Evolutionary conservation across 2,113 vertebrate genomes (phyloP).

Genomic region (Empidonax traillii): DNA sequence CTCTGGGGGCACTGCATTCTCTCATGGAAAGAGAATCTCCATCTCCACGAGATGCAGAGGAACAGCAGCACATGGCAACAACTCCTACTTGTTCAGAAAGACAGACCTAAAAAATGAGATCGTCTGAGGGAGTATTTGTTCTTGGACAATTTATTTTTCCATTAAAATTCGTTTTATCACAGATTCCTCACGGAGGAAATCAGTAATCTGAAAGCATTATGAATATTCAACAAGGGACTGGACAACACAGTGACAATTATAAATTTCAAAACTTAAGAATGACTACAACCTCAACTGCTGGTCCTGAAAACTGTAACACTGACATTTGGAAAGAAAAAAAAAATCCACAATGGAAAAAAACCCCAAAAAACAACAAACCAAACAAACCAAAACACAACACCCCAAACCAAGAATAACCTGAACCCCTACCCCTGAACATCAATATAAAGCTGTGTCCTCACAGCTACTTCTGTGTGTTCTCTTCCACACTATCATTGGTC

Average conservation of each 20-base stretch:
- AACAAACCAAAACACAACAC: neutral
- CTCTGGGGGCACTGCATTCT: neutral
- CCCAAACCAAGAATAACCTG: neutral
- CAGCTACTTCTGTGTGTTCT: neutral
- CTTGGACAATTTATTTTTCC: neutral
- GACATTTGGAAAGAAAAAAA: neutral
- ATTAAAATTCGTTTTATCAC: neutral
- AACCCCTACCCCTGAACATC: neutral
- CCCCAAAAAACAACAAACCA: too few species aligned
- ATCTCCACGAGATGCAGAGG: neutral
- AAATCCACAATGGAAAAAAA: too few species aligned
- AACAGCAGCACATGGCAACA: neutral
- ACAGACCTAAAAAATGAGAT: neutral
- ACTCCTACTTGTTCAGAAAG: neutral
- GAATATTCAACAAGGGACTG: neutral
- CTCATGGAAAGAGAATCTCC: neutral
- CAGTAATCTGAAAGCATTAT: neutral
- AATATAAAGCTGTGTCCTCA: accelerated
- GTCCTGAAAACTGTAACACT: neutral
- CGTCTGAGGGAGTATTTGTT: neutral
- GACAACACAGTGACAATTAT: neutral
- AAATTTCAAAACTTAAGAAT: neutral
- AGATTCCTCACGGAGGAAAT: neutral
- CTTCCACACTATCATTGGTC: neutral
- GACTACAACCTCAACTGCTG: neutral